phyloP scores from a whole-genome alignment of 2,797 vertebrate genomes.

The Erithacus rubecula region DNA sequence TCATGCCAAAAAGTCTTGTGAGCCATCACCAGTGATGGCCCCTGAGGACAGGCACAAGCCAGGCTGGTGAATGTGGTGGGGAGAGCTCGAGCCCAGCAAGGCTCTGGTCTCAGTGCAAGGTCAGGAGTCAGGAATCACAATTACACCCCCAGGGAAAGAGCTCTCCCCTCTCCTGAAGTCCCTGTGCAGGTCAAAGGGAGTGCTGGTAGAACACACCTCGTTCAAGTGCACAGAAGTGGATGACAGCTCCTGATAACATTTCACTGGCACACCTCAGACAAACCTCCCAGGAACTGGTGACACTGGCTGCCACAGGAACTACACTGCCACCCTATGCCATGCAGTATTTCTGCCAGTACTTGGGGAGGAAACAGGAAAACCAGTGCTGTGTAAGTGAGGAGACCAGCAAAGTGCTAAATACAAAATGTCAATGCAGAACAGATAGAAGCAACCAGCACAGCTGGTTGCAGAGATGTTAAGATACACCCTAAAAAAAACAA shows the following conservation, averaged over 20 bases:
- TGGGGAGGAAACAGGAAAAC: not conserved
- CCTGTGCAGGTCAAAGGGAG: not conserved
- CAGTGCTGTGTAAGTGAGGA: not conserved
- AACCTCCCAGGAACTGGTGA: not conserved
- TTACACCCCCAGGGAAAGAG: not conserved
- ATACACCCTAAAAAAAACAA: not conserved
- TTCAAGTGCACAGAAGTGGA: rapidly evolving
- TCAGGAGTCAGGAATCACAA: not conserved
- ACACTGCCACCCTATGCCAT: not conserved
- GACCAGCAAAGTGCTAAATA: not conserved
- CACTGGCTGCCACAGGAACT: not conserved
- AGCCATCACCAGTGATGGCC: rapidly evolving
- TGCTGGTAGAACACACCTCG: rapidly evolving
- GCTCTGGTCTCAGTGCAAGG: not conserved
- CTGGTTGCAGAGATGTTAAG: not conserved
- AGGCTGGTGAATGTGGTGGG: rapidly evolving
- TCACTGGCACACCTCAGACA: not conserved
- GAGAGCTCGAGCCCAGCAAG: not conserved
- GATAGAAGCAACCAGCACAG: not conserved
- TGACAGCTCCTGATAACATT: not conserved
- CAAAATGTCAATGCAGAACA: rapidly evolving
- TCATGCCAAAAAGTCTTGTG: not conserved
- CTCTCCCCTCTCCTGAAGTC: not conserved
- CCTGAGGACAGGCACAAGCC: not conserved
- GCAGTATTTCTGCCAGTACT: not conserved